Conservation (phyloP, 2,888 invertebrate species). For the Drymonia ruficornis region DNA sequence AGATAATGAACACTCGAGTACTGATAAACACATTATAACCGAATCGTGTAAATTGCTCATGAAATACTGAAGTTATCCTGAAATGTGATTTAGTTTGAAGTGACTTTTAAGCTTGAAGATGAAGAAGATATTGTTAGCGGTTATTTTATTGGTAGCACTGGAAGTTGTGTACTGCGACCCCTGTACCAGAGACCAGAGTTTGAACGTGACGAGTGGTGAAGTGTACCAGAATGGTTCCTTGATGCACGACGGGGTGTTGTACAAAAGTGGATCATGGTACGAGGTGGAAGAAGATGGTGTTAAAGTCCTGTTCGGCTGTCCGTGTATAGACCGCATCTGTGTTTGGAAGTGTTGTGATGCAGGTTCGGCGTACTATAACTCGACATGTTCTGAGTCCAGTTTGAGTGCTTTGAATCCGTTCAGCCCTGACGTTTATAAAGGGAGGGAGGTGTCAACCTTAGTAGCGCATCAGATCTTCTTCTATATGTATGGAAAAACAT, state of each 20-base stretch:
- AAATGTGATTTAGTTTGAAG: conserved; percentile 12
- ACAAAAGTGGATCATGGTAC: conserved; percentile 58
- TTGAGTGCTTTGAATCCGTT: conserved; percentile 57
- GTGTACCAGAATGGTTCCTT: conserved; percentile 58
- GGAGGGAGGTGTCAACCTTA: conserved; percentile 43
- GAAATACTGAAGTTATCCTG: conserved; percentile 9
- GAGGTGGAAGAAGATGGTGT: conserved; percentile 49
- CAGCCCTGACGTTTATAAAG: conserved; percentile 64
- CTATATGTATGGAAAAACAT: conserved; percentile 57
- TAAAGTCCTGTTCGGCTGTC: conserved; percentile 57
- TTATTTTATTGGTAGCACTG: conserved; percentile 35
- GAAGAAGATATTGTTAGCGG: conserved; percentile 44
- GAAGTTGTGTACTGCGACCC: conserved; percentile 45
- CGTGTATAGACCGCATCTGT: conserved; percentile 66
- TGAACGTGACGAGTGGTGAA: conserved; percentile 64
- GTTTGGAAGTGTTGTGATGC: conserved; percentile 68
- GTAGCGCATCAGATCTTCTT: conserved; percentile 61
- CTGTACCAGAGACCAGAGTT: conserved; percentile 59
- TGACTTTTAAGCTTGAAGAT: conserved; percentile 39
- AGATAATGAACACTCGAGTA: conserved; percentile 63
- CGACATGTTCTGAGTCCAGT: conserved; percentile 50
- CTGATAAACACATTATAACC: conserved; percentile 55
- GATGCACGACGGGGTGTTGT: conserved; percentile 60
- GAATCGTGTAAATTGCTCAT: conserved; percentile 30
- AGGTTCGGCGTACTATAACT: conserved; percentile 49